These are phyloP conservation scores for Ophioninae sp. DNA, from an alignment of 2,888 invertebrate species.

Conservation along the genomic window DNA sequence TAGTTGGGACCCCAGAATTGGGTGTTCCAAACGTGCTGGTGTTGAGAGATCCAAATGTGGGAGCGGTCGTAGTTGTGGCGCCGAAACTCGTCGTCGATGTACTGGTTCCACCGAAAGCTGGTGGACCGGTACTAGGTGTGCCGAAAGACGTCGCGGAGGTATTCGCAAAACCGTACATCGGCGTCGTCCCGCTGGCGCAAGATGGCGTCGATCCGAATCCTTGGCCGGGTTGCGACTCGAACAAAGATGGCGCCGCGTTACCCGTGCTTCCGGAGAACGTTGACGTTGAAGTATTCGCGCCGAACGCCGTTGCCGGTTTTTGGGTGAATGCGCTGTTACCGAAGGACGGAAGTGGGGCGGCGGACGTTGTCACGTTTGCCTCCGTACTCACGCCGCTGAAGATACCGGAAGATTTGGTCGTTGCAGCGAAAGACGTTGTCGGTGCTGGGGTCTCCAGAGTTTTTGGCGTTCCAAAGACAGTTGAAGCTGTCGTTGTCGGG, in stretches of 20 bases:
- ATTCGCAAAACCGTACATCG: slow-evolving; percentile 32
- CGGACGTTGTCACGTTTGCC: slow-evolving; percentile 34
- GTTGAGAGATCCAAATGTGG: slow-evolving; percentile 20
- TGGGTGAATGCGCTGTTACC: slow-evolving; percentile 62
- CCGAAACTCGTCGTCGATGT: slow-evolving; percentile 39
- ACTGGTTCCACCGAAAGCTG: slow-evolving; percentile 58
- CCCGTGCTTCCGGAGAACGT: slow-evolving; percentile 50
- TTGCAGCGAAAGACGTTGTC: slow-evolving; percentile 29
- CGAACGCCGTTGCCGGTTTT: slow-evolving; percentile 58
- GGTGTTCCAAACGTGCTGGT: slow-evolving; percentile 11
- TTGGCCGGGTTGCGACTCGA: not conserved
- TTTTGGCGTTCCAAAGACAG: slow-evolving; percentile 66
- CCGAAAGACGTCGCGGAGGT: slow-evolving; percentile 60
- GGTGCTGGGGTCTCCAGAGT: slow-evolving; percentile 52
- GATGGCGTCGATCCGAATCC: slow-evolving; percentile 30
- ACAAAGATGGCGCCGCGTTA: slow-evolving; percentile 31
- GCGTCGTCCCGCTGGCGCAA: slow-evolving; percentile 28
- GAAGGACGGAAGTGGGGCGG: slow-evolving; percentile 59
- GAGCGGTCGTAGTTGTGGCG: slow-evolving; percentile 28
- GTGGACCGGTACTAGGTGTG: slow-evolving; percentile 46
- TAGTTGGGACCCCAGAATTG: slow-evolving; percentile 15
- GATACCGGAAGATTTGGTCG: slow-evolving; percentile 45
- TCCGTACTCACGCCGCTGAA: slow-evolving; percentile 45
- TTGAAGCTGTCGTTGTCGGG: slow-evolving; percentile 21
- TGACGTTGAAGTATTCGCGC: slow-evolving; percentile 26